Evolutionary conservation across 2,113 vertebrate genomes (phyloP), one percentile per base, ranked within the genome.

Genomic region (Toxotes jaculatrix): DNA sequence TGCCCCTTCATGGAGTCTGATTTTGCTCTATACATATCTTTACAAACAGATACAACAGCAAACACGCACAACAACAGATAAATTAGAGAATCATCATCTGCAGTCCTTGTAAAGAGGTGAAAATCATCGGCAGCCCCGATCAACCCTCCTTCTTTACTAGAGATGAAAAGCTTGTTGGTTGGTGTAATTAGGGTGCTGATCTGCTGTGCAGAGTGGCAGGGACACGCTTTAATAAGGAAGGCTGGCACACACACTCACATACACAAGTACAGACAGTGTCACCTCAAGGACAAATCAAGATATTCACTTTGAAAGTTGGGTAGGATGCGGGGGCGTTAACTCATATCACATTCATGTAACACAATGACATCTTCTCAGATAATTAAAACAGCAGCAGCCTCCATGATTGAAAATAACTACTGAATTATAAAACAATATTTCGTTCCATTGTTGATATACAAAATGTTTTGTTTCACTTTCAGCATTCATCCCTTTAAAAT

Each of bases 101-200:
- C 6, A 31, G 64, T 68, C 67, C 45, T 57, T 53, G 60, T 49
- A 17, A 31, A 56, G 21, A 40, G 51, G 42, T 62, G 32, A 66
- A 47, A 78, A 59, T 79, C 45, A 27, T 68, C 10, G 32, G 61
- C 65, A 70, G 23, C 36, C 68, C 32, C 6, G 4, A 36, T 59
- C 38, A 55, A 42, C 23, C 9, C 10, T 36, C 40, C 55, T 61
- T 88, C 76, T 93, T 88, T 82, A 85, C 72, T 53, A 32, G 51
- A 81, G 79, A 90, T 87, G 83, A 88, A 83, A 90, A 83, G 78
- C 79, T 51, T 79, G 85, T 89, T 88, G 75, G 83, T 78, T 74
- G 56, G 65, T 77, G 75, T 82, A 86, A 87, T 89, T 86, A 85
- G 67, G 59, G 71, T 74, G 71, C 64, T 70, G 88, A 85, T 84